A percentile compares a stretch with the other conserved stretches of the same genome.
Conservation (phyloP, 2,888 invertebrate species). For the Leuctra nigra region DNA sequence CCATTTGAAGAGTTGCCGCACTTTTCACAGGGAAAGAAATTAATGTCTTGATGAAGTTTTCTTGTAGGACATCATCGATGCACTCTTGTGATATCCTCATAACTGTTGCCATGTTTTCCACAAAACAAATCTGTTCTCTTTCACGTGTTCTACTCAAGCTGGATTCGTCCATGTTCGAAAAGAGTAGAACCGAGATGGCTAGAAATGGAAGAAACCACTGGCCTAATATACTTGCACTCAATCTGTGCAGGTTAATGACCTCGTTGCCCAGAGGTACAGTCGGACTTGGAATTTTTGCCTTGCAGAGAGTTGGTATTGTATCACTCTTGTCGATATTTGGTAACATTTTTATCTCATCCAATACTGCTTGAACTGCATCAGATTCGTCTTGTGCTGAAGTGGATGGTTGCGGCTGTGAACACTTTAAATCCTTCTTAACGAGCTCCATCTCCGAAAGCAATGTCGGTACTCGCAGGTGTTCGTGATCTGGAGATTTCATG, state of each 20-base stretch:
- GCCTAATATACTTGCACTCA: slow-evolving; percentile 31
- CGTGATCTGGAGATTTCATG: background rate
- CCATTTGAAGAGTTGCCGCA: background rate
- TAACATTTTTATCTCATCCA: too few species aligned
- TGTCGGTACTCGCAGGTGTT: slow-evolving; percentile 1
- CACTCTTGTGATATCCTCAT: slow-evolving; percentile 8
- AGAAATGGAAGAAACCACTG: slow-evolving; percentile 38
- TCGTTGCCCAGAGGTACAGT: too few species aligned
- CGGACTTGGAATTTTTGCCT: too few species aligned
- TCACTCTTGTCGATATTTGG: too few species aligned
- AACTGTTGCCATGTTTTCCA: background rate
- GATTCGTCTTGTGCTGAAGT: too few species aligned
- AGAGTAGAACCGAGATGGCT: slow-evolving; percentile 31
- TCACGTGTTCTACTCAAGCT: background rate
- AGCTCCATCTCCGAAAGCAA: slow-evolving; percentile 4
- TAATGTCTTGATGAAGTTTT: slow-evolving; percentile 2
- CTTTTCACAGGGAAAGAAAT: background rate
- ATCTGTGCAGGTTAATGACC: too few species aligned
- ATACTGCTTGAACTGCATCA: too few species aligned
- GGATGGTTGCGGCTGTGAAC: background rate
- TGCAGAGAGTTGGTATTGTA: too few species aligned
- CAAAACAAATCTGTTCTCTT: background rate
- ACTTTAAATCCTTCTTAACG: background rate
- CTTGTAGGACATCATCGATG: background rate
- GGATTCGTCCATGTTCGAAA: slow-evolving; percentile 29